Percentiles rank a stretch among this genome's conserved stretches.
These are phyloP conservation scores for Teleogryllus occipitalis DNA, from an alignment of 1,140 invertebrate genomes.

Conservation along the genomic window DNA sequence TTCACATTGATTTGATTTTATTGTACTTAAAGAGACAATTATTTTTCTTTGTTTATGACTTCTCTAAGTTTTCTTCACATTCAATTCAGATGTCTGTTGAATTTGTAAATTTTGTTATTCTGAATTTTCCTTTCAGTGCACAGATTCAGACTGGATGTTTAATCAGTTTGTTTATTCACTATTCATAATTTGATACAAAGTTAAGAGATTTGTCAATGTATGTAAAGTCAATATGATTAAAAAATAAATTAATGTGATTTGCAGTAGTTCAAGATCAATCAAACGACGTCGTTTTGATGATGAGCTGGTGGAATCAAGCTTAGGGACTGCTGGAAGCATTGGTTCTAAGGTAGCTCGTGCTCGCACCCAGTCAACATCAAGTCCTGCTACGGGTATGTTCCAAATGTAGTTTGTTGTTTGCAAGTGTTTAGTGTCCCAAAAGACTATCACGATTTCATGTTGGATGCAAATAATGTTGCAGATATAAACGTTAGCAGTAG, in stretches of 20 bases:
- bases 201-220: too few relatives aligned
- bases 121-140: too few relatives aligned
- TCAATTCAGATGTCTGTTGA: too few relatives aligned
- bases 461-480: conserved; percentile 34
- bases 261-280: conserved; percentile 83
- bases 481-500: conserved; percentile 37
- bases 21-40: too few relatives aligned
- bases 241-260: conserved; percentile 20
- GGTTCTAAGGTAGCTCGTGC: conserved; percentile 41
- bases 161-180: too few relatives aligned
- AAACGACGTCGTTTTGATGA: conserved; percentile 95
- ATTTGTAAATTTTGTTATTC: too few relatives aligned
- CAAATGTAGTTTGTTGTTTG: conserved; percentile 15
- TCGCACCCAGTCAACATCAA: conserved; percentile 47
- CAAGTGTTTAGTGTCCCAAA: conserved; percentile 12
- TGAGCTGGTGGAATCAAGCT: conserved; percentile 84
- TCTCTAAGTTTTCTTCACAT: too few relatives aligned
- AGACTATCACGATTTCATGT: not conserved
- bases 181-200: too few relatives aligned
- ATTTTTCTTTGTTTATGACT: too few relatives aligned
- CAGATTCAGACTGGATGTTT: too few relatives aligned
- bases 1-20: too few relatives aligned
- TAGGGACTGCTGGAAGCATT: conserved; percentile 55
- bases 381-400: conserved; percentile 30
- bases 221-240: not conserved